Percentiles rank a stretch among this genome's conserved stretches.
These are phyloP conservation scores for Papilio glaucus DNA, from an alignment of 1,140 invertebrate genomes.

Conservation along the genomic window DNA sequence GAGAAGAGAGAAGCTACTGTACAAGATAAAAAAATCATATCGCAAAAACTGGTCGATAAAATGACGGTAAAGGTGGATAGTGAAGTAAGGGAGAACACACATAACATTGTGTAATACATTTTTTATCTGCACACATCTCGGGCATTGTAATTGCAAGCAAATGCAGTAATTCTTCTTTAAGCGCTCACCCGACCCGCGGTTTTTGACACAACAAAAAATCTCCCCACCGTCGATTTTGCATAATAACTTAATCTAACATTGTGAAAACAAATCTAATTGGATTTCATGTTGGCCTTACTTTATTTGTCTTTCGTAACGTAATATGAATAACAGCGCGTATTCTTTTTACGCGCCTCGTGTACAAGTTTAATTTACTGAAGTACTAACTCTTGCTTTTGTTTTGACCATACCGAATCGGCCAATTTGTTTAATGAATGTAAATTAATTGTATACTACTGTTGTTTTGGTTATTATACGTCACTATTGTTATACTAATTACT, in stretches of 20 bases:
- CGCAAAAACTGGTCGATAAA: background rate
- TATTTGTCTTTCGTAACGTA: conserved; percentile 52
- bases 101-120: background rate
- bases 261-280: conserved; percentile 69
- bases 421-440: background rate
- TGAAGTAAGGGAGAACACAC: background rate
- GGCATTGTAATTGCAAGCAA: conserved; percentile 35
- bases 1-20: background rate
- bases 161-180: conserved; percentile 45
- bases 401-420: background rate
- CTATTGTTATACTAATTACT: background rate
- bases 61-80: background rate
- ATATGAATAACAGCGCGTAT: conserved; percentile 34
- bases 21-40: background rate
- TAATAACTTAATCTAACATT: conserved; percentile 74
- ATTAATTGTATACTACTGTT: background rate
- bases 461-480: background rate
- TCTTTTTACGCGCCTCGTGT: conserved; percentile 12
- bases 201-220: conserved; percentile 60
- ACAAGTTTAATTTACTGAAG: background rate
- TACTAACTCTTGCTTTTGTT: conserved; percentile 17
- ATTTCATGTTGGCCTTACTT: conserved; percentile 65
- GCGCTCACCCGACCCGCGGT: conserved; percentile 39
- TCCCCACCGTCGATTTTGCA: conserved; percentile 68
- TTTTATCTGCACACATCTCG: conserved; percentile 19